A percentile compares a stretch with the other conserved stretches of the same genome.
These are phyloP conservation scores for Lepidocyrtinus sp. DNA, from an alignment of 2,888 invertebrate species.

Conservation along the genomic window DNA sequence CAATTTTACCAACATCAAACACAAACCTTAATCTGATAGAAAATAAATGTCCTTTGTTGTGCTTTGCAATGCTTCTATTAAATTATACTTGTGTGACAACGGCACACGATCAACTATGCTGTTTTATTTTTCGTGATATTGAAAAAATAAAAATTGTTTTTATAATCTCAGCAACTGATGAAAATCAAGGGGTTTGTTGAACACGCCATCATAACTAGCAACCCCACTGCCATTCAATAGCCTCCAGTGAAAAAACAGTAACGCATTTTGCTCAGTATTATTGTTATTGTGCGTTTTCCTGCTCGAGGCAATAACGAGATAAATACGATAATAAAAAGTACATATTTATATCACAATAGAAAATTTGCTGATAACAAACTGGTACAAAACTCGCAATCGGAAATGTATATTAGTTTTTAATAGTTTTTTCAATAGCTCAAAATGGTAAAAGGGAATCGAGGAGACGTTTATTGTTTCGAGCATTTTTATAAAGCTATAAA, in stretches of 20 bases:
- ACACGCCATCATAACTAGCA: background rate
- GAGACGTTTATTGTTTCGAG: background rate
- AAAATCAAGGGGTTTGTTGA: constrained; percentile 22
- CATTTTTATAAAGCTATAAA: background rate
- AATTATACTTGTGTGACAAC: background rate
- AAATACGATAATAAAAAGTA: background rate
- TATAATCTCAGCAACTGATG: constrained; percentile 30
- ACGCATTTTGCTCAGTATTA: background rate
- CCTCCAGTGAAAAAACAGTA: background rate
- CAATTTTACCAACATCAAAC: too few species aligned
- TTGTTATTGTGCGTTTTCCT: background rate
- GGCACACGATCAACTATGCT: background rate
- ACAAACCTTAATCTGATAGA: too few species aligned
- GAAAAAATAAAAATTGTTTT: constrained; percentile 18
- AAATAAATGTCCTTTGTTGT: too few species aligned
- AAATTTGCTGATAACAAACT: too few species aligned
- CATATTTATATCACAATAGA: background rate
- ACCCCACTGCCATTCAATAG: background rate
- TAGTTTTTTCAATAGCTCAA: constrained; percentile 22
- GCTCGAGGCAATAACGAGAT: background rate
- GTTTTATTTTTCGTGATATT: background rate
- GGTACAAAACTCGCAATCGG: constrained; percentile 13
- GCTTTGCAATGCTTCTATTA: too few species aligned
- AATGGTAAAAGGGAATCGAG: background rate
- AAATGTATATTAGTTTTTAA: constrained; percentile 42